Percentiles rank a stretch among this genome's conserved stretches.
phyloP scores from a whole-genome alignment of 1,140 invertebrate species.

The Samia ricini region DNA sequence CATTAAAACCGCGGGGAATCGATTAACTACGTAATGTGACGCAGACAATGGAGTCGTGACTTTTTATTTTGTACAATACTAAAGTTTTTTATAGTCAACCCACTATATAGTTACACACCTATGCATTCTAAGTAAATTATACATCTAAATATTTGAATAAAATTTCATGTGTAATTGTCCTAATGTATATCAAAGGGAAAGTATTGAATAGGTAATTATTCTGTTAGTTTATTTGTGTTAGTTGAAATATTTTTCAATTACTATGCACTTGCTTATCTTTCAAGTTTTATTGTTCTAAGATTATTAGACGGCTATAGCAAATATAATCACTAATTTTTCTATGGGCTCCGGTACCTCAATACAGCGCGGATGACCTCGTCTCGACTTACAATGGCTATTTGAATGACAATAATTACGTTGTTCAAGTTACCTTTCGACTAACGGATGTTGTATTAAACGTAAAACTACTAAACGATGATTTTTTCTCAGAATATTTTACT shows the following conservation, averaged over 20 bases:
- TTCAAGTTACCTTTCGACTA: background rate
- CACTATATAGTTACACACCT: too few relatives aligned
- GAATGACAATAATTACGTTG: constrained; percentile 3
- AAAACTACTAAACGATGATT: background rate
- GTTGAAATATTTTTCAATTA: background rate
- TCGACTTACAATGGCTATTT: constrained; percentile 1
- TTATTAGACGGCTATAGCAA: background rate
- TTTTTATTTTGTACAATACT: too few relatives aligned
- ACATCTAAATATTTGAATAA: too few relatives aligned
- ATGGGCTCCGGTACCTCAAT: background rate
- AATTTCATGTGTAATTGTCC: too few relatives aligned
- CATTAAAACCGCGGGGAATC: constrained; percentile 13
- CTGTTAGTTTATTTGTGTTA: background rate
- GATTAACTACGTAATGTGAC: constrained; percentile 19
- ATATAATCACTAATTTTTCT: background rate
- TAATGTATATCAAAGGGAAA: too few relatives aligned
- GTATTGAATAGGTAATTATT: too few relatives aligned
- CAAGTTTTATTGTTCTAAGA: background rate
- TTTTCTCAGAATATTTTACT: background rate
- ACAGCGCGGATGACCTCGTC: constrained; percentile 8
- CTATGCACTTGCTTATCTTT: background rate
- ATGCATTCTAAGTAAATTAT: too few relatives aligned
- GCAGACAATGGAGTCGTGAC: too few relatives aligned
- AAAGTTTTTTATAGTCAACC: too few relatives aligned
- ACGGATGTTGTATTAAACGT: background rate